phyloP scores from a whole-genome alignment of 2,797 vertebrate genomes.

The Decapterus maruadsi region DNA sequence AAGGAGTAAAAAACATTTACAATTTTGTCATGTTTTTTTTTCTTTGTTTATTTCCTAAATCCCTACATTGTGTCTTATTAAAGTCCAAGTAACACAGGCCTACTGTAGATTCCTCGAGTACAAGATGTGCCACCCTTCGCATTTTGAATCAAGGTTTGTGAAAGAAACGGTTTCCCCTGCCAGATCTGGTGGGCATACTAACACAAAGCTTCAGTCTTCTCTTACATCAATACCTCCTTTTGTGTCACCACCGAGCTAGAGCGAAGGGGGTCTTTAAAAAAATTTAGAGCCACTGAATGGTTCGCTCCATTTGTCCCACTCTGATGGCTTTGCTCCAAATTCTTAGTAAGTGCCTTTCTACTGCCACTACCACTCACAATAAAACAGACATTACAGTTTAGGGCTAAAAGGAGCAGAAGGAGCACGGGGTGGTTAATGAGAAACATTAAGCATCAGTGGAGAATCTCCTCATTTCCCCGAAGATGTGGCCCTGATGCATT shows the following conservation, averaged over 20 bases:
- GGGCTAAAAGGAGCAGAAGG: conserved; percentile 52
- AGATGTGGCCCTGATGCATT: conserved; percentile 56
- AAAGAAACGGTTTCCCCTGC: conserved; percentile 56
- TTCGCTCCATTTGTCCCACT: conserved; percentile 70
- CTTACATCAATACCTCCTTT: conserved; percentile 80
- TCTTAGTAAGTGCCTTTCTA: conserved; percentile 65
- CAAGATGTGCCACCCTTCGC: conserved; percentile 67
- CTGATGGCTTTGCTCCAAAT: conserved; percentile 68
- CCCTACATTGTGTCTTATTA: not conserved
- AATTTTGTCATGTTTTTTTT: not conserved
- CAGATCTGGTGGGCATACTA: conserved; percentile 41
- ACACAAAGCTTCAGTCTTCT: conserved; percentile 78
- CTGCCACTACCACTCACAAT: conserved; percentile 65
- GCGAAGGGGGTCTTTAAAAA: conserved; percentile 63
- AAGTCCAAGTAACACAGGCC: conserved; percentile 37
- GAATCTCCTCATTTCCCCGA: conserved; percentile 44
- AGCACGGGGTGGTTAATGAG: conserved; percentile 45
- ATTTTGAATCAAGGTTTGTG: conserved; percentile 67
- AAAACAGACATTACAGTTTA: conserved; percentile 65
- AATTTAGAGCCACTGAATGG: conserved; percentile 64
- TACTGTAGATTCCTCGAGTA: conserved; percentile 49
- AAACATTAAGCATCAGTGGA: conserved; percentile 44
- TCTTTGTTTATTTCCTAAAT: not conserved
- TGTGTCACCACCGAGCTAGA: conserved; percentile 64
- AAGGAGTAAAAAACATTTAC: not conserved